Percentiles rank a stretch among this genome's conserved stretches.
These are phyloP conservation scores for Rotaria macrura DNA, from an alignment of 2,888 invertebrate genomes.

Conservation along the genomic window DNA sequence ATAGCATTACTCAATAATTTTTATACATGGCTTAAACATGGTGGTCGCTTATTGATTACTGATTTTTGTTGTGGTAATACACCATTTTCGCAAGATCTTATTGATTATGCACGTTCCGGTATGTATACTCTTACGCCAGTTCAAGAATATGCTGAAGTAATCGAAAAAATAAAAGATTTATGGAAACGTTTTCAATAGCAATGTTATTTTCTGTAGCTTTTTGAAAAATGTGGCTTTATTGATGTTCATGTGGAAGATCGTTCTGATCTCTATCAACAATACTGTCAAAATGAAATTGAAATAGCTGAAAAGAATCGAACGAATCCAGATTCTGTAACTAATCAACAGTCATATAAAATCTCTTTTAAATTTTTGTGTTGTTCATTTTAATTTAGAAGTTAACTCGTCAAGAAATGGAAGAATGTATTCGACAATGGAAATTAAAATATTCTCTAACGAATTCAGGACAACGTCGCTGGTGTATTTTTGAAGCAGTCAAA, in stretches of 20 bases:
- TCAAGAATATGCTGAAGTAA: conserved; percentile 49
- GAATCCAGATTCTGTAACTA: background rate
- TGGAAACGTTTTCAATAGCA: background rate
- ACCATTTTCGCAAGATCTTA: conserved; percentile 50
- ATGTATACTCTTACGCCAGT: conserved; percentile 52
- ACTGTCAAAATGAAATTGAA: conserved; percentile 52
- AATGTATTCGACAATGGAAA: conserved; percentile 18
- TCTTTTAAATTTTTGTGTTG: too few species aligned
- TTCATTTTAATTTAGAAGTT: too few species aligned
- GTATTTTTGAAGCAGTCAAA: background rate
- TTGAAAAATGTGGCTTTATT: conserved; percentile 52
- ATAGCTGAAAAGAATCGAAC: conserved; percentile 47
- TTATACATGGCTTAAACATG: conserved; percentile 54
- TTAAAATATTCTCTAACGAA: conserved; percentile 1
- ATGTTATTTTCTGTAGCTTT: background rate
- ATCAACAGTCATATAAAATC: too few species aligned
- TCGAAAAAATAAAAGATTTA: background rate
- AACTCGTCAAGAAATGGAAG: background rate
- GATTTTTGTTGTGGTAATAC: conserved; percentile 55
- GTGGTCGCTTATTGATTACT: conserved; percentile 54
- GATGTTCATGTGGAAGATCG: conserved; percentile 53
- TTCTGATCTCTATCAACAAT: conserved; percentile 52
- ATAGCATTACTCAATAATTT: conserved; percentile 51
- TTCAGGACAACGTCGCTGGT: conserved; percentile 4
- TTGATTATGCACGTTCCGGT: conserved; percentile 53